Conservation (phyloP, 1,140 invertebrate genomes). For the Heliconius eleuchia region DNA sequence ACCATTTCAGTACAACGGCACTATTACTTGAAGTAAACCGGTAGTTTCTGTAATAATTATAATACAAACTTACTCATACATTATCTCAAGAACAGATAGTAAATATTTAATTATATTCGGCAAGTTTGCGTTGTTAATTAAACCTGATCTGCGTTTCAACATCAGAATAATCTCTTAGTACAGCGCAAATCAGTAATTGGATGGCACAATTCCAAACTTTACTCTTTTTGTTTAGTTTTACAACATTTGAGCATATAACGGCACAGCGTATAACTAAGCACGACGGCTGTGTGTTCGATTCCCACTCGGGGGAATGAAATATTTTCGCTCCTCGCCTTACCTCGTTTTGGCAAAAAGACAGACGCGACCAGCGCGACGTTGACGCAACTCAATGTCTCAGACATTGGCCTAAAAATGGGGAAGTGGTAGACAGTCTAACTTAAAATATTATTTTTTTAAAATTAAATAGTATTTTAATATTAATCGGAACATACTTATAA, state of each 20-base stretch:
- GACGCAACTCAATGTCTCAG: neutral
- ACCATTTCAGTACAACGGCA: neutral
- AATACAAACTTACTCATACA: neutral
- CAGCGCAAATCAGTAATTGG: neutral
- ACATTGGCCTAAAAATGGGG: neutral
- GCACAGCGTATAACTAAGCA: neutral
- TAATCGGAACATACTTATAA: too few relatives aligned
- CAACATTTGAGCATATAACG: too few relatives aligned
- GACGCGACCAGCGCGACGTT: neutral
- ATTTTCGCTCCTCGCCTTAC: neutral
- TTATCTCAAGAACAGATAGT: neutral
- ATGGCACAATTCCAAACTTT: neutral
- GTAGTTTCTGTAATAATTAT: neutral
- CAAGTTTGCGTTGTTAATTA: conserved; percentile 10
- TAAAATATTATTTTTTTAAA: too few relatives aligned
- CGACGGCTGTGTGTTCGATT: neutral
- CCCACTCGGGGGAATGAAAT: neutral
- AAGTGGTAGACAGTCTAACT: neutral
- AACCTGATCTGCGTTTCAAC: conserved; percentile 5
- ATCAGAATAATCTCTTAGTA: neutral
- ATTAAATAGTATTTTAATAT: too few relatives aligned
- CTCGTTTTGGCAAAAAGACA: neutral
- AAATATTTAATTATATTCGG: conserved; percentile 10
- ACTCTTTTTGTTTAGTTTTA: neutral
- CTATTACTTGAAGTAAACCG: neutral